These are phyloP conservation scores for Australoheros facetus DNA, from an alignment of 2,797 vertebrate species.

Conservation along the genomic window DNA sequence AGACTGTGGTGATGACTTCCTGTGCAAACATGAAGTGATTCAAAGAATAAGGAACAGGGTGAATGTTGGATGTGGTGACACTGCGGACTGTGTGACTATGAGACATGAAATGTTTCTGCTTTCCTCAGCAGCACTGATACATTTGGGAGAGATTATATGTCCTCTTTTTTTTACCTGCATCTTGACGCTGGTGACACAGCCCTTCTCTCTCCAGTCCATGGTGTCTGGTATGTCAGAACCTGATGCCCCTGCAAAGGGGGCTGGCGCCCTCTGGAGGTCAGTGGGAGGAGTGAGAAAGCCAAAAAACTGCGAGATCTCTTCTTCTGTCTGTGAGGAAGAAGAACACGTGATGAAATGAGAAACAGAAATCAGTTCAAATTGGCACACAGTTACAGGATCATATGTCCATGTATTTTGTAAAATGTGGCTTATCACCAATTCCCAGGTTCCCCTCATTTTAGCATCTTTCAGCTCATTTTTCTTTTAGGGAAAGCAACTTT, in stretches of 20 bases:
- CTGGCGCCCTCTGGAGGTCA: slow-evolving; percentile 43
- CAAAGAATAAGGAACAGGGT: background rate
- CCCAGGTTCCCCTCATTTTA: background rate
- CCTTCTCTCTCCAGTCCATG: slow-evolving; percentile 87
- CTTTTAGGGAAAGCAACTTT: too few relatives aligned
- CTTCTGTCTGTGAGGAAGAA: slow-evolving; percentile 70
- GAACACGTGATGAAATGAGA: background rate
- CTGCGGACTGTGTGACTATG: background rate
- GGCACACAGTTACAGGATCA: too few relatives aligned
- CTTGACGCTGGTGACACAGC: slow-evolving; percentile 86
- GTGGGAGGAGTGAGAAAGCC: slow-evolving; percentile 69
- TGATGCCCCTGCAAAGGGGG: background rate
- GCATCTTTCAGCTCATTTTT: background rate
- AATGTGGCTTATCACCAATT: background rate
- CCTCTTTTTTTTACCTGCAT: slow-evolving; percentile 79
- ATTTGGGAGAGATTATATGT: accelerated
- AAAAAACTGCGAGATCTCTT: slow-evolving; percentile 76
- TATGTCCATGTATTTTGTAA: too few relatives aligned
- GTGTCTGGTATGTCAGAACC: slow-evolving; percentile 61
- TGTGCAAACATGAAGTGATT: background rate
- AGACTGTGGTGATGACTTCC: background rate
- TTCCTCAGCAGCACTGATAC: background rate
- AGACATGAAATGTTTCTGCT: background rate
- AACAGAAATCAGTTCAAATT: background rate
- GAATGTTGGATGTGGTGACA: background rate